Evolutionary conservation across 2,113 vertebrate genomes (phyloP).

Genomic region (Xiphias gladius): DNA sequence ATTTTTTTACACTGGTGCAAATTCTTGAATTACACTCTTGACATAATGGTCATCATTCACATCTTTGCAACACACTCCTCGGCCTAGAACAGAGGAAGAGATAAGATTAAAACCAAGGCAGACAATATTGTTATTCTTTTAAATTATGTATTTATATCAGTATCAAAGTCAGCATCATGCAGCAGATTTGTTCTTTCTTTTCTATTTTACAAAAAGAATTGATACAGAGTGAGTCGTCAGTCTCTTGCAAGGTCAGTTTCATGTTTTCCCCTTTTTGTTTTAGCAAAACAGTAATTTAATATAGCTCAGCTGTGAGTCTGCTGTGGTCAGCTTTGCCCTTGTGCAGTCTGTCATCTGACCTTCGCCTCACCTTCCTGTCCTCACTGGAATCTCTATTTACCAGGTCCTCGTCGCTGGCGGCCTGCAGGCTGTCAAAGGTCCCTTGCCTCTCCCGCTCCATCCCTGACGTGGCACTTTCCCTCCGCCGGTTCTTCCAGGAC

Average conservation of each 20-base stretch:
- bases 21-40: conserved; percentile 59
- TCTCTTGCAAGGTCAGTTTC: conserved; percentile 23
- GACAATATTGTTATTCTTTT: conserved; percentile 13
- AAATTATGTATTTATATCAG: background rate
- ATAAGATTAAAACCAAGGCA: conserved; percentile 70
- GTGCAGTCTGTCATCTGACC: conserved; percentile 74
- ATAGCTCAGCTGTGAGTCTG: conserved; percentile 83
- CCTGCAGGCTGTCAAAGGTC: conserved; percentile 87
- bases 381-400: conserved; percentile 80
- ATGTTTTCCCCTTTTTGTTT: conserved; percentile 17
- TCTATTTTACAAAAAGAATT: background rate
- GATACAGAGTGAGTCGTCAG: background rate
- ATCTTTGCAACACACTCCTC: conserved; percentile 70
- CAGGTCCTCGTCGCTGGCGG: conserved; percentile 84
- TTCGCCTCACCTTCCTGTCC: conserved; percentile 71
- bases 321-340: conserved; percentile 73
- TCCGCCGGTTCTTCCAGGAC: conserved; percentile 74
- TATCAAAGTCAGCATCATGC: background rate
- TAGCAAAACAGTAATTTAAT: conserved; percentile 69
- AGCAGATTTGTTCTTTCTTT: background rate
- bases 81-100: conserved; percentile 79
- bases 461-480: conserved; percentile 43
- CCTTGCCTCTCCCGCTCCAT: conserved; percentile 76
- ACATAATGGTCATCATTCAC: conserved; percentile 65
- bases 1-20: conserved; percentile 55